Conservation (phyloP, 2,797 vertebrate genomes). For the Gila robusta region DNA sequence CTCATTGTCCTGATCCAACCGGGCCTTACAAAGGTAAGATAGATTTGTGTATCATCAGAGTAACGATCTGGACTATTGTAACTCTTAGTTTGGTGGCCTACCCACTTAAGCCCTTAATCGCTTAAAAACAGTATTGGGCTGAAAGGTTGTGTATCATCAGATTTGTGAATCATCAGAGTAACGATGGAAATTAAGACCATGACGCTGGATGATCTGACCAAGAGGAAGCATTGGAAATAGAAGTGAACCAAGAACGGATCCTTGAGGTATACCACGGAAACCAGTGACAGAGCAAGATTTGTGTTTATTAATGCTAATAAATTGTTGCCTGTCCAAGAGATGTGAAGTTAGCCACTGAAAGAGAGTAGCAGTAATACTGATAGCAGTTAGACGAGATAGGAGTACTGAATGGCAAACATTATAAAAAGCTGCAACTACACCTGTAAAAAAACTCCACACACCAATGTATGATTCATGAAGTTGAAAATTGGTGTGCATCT, state of each 20-base stretch:
- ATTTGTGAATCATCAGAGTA: background rate
- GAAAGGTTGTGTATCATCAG: background rate
- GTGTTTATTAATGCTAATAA: background rate
- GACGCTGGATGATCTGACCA: too few species aligned
- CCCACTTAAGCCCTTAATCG: too few species aligned
- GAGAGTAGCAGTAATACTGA: background rate
- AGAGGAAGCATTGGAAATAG: background rate
- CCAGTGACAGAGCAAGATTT: background rate
- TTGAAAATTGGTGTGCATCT: background rate
- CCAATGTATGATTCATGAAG: background rate
- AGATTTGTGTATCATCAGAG: too few species aligned
- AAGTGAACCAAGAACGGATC: background rate
- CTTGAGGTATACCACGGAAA: background rate
- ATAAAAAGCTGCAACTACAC: background rate
- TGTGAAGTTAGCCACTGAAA: background rate
- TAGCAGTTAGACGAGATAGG: background rate
- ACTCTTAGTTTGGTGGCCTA: too few species aligned
- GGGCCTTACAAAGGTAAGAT: too few species aligned
- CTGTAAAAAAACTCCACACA: background rate
- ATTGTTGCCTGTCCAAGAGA: background rate
- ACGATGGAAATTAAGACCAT: background rate
- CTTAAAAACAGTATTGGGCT: background rate
- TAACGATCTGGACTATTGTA: too few species aligned
- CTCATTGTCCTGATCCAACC: too few species aligned
- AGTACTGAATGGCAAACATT: background rate